These are phyloP conservation scores for Equus quagga DNA, from an alignment of 2,113 vertebrate species.

Conservation along the genomic window DNA sequence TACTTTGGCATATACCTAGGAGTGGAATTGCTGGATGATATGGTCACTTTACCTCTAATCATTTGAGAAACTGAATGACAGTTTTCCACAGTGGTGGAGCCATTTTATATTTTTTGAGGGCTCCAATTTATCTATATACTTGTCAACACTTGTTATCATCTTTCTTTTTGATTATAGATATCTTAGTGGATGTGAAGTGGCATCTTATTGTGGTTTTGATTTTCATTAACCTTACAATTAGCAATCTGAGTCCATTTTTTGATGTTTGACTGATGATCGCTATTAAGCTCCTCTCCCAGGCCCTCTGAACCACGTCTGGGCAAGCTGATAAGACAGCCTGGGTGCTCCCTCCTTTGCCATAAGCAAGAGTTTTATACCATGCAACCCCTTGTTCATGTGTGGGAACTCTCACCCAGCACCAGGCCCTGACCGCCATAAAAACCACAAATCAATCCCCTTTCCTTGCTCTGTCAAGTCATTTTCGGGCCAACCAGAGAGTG, in stretches of 20 bases:
- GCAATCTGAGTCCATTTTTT: neutral
- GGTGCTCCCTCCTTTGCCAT: neutral
- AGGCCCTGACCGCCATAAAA: neutral
- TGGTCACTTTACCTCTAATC: neutral
- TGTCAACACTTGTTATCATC: neutral
- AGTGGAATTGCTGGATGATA: neutral
- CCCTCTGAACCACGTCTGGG: neutral
- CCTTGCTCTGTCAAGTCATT: neutral
- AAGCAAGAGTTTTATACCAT: neutral
- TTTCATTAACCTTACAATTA: neutral
- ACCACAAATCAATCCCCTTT: neutral
- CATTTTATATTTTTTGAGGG: neutral
- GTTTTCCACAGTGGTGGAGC: neutral
- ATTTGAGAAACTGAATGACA: neutral
- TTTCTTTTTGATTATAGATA: neutral
- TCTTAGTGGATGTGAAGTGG: neutral
- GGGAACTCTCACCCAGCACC: neutral
- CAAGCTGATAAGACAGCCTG: neutral
- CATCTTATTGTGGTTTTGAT: neutral
- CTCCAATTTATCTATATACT: neutral
- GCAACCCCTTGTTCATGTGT: fast-evolving
- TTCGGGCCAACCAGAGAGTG: neutral
- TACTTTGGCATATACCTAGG: neutral
- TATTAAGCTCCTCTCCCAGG: neutral
- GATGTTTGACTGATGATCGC: neutral